A percentile compares a stretch with the other conserved stretches of the same genome.
phyloP scores from a whole-genome alignment of 2,888 invertebrate species.

The Drosophila ezoana region DNA sequence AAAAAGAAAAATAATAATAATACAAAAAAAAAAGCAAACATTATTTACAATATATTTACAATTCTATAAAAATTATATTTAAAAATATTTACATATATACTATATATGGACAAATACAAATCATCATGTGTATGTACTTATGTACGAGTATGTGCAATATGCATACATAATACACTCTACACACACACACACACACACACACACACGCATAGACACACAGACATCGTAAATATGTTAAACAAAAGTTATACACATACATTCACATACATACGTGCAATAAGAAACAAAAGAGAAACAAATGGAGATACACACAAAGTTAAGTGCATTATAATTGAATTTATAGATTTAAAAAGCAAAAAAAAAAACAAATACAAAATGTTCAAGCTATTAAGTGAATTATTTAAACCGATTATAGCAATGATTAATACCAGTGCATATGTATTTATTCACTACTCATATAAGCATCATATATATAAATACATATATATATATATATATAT shows the following conservation, averaged over 20 bases:
- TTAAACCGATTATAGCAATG: constrained; percentile 68
- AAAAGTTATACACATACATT: constrained; percentile 21
- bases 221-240: constrained; percentile 38
- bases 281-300: constrained; percentile 9
- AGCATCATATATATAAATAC: constrained; percentile 45
- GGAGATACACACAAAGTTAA: constrained; percentile 70
- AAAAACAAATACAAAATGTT: constrained; percentile 27
- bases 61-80: constrained; percentile 78
- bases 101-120: constrained; percentile 60
- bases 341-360: constrained; percentile 60
- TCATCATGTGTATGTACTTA: constrained; percentile 54
- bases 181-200: constrained; percentile 26
- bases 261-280: constrained; percentile 43
- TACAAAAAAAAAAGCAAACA: constrained; percentile 70
- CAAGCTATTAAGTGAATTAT: constrained; percentile 70
- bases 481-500: constrained; percentile 47
- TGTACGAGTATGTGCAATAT: constrained; percentile 20
- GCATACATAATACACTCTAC: constrained; percentile 24
- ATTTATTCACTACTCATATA: constrained; percentile 76
- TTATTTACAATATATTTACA: constrained; percentile 79
- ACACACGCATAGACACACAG: constrained; percentile 21
- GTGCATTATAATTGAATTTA: constrained; percentile 80
- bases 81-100: constrained; percentile 79
- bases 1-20: constrained; percentile 38
- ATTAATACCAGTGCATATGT: constrained; percentile 72